Percentiles rank a stretch among this genome's conserved stretches.
Conservation (phyloP, 2,113 vertebrate species). For the Toxotes chatareus region DNA sequence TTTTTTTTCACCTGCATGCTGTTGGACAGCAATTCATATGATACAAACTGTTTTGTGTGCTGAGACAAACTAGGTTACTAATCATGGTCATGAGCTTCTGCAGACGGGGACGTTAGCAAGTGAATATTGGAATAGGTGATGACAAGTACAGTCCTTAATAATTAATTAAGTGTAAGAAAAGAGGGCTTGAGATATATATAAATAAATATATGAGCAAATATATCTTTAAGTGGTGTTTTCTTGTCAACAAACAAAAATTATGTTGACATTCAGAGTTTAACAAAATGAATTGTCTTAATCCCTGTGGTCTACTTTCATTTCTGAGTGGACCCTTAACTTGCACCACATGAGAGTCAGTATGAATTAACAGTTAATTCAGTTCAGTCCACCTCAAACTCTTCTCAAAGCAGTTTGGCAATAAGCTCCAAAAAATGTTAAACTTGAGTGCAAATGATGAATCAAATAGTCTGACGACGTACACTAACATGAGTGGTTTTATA, state of each 20-base stretch:
- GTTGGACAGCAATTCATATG: slow-evolving; percentile 7
- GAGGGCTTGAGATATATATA: not conserved
- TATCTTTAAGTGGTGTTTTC: not conserved
- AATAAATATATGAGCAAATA: not conserved
- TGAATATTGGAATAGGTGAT: too few relatives aligned
- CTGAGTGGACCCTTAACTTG: not conserved
- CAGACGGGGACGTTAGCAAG: not conserved
- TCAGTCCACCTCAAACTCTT: not conserved
- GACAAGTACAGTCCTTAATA: not conserved
- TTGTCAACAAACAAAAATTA: not conserved
- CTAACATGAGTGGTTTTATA: not conserved
- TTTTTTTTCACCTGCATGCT: slow-evolving; percentile 33
- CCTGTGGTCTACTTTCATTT: not conserved
- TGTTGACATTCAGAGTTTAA: not conserved
- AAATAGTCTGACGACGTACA: not conserved
- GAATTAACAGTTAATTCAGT: not conserved
- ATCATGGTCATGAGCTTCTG: not conserved
- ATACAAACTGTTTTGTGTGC: slow-evolving; percentile 18
- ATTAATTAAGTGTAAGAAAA: not conserved
- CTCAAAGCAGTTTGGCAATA: not conserved
- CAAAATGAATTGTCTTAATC: too few relatives aligned
- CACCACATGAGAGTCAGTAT: not conserved
- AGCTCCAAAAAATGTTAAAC: not conserved
- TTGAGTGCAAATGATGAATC: slow-evolving; percentile 1
- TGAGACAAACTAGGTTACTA: not conserved